Evolutionary conservation across 2,797 vertebrate genomes (phyloP).

Genomic region (Gallirallus australis): DNA sequence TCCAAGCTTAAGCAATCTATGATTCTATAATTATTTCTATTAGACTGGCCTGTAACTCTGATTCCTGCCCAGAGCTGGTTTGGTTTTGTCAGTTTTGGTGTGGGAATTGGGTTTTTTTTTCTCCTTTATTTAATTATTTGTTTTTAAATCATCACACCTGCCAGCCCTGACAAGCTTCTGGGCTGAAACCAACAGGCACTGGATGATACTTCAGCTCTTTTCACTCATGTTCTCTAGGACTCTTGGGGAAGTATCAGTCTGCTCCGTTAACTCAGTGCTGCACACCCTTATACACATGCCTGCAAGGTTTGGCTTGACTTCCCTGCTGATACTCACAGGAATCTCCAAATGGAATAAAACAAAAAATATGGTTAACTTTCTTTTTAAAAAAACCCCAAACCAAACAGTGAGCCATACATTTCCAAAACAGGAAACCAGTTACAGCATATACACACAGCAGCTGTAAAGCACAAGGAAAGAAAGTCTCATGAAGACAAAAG

Average conservation of each 20-base stretch:
- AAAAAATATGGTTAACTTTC: neutral
- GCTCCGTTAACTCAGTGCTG: too few species aligned
- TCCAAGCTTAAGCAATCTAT: too few species aligned
- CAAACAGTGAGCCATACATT: neutral
- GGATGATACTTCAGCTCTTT: neutral
- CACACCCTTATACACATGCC: rapidly evolving
- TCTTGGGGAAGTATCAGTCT: neutral
- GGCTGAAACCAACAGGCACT: neutral
- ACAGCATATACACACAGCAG: neutral
- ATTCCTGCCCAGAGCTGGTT: neutral
- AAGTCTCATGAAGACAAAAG: neutral
- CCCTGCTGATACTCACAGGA: neutral
- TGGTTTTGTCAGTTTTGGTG: too few species aligned
- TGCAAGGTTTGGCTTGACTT: neutral
- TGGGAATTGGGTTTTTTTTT: neutral
- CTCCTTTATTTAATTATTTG: neutral
- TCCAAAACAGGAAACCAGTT: neutral
- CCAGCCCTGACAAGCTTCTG: neutral
- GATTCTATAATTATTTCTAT: neutral
- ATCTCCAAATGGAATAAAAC: neutral
- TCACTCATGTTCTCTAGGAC: neutral
- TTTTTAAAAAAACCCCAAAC: neutral
- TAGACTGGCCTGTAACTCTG: neutral
- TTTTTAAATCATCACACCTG: neutral
- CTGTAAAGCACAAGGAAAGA: neutral